Percentiles rank a stretch among this genome's conserved stretches.
Conservation (phyloP, 2,797 vertebrate species). For the Crocidura indochinensis region DNA sequence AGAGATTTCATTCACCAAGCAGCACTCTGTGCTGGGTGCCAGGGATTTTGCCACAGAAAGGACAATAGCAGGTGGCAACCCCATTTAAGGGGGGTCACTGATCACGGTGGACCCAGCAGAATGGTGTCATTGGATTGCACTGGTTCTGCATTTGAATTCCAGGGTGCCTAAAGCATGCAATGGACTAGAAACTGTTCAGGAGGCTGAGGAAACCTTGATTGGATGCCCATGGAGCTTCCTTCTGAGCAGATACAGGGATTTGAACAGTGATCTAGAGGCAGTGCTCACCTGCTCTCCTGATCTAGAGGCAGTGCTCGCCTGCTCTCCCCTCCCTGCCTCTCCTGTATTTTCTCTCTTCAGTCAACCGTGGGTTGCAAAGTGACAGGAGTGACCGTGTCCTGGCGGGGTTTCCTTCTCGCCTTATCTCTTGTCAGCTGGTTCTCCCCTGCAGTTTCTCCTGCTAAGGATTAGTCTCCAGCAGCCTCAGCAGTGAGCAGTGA, state of each 20-base stretch:
- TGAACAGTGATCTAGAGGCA: constrained; percentile 51
- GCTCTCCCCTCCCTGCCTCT: background rate
- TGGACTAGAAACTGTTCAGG: constrained; percentile 49
- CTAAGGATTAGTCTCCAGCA: constrained; percentile 27
- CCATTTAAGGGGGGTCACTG: constrained; percentile 73
- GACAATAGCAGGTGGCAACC: constrained; percentile 78
- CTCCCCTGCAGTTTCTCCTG: constrained; percentile 35
- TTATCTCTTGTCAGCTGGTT: background rate
- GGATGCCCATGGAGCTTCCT: constrained; percentile 34
- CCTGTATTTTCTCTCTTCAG: constrained; percentile 40
- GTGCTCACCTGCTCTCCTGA: background rate
- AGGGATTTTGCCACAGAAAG: constrained; percentile 8
- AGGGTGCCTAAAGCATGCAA: constrained; percentile 56
- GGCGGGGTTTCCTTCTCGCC: constrained; percentile 21
- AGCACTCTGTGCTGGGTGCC: constrained; percentile 26
- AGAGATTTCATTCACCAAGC: constrained; percentile 76
- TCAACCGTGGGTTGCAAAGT: constrained; percentile 15
- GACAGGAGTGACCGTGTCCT: background rate
- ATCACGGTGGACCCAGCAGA: constrained; percentile 52
- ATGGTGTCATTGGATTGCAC: constrained; percentile 73
- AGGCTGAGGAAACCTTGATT: constrained; percentile 57
- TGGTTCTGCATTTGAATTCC: constrained; percentile 74
- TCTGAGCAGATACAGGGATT: constrained; percentile 22
- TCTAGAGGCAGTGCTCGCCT: background rate
- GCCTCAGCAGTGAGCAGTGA: background rate